Evolutionary conservation across 2,888 invertebrate species (phyloP).

Genomic region (Oegoconia quadripuncta): DNA sequence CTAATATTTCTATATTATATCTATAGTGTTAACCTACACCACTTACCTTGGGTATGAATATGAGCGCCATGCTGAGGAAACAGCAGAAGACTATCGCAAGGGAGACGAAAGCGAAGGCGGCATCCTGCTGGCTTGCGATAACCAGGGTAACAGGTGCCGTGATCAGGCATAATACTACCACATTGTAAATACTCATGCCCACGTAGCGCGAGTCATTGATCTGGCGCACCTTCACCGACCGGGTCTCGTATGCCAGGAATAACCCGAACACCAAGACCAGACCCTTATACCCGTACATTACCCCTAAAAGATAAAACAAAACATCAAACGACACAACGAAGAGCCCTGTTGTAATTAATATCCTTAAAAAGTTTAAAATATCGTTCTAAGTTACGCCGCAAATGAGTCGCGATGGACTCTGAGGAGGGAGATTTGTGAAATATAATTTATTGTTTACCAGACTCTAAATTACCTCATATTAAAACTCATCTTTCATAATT

Average conservation of each 20-base stretch:
- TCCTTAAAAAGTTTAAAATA: slow-evolving; percentile 37
- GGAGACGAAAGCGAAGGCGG: slow-evolving; percentile 97
- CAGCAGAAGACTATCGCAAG: slow-evolving; percentile 98
- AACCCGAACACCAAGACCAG: slow-evolving; percentile 97
- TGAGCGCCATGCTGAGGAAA: slow-evolving; percentile 98
- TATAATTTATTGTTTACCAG: slow-evolving; percentile 45
- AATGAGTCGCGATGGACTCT: slow-evolving; percentile 42
- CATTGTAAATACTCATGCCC: slow-evolving; percentile 99
- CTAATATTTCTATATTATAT: background rate
- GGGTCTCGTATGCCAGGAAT: slow-evolving; percentile 98
- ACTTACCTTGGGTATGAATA: slow-evolving; percentile 97
- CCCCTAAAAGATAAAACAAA: slow-evolving; percentile 78
- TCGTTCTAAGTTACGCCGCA: slow-evolving; percentile 40
- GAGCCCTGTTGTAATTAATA: slow-evolving; percentile 42
- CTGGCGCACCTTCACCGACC: slow-evolving; percentile 97
- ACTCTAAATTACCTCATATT: slow-evolving; percentile 43
- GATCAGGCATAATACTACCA: slow-evolving; percentile 97
- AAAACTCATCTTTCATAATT: slow-evolving; percentile 44
- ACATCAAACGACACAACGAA: background rate
- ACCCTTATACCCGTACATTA: slow-evolving; percentile 98
- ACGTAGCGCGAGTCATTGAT: slow-evolving; percentile 99
- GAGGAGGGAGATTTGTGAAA: slow-evolving; percentile 38
- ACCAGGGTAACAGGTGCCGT: slow-evolving; percentile 98
- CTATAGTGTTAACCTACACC: background rate
- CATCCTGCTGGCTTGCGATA: slow-evolving; percentile 98